Percentiles rank a stretch among this genome's conserved stretches.
Conservation (phyloP, 2,113 vertebrate genomes). For the Lagopus muta region DNA sequence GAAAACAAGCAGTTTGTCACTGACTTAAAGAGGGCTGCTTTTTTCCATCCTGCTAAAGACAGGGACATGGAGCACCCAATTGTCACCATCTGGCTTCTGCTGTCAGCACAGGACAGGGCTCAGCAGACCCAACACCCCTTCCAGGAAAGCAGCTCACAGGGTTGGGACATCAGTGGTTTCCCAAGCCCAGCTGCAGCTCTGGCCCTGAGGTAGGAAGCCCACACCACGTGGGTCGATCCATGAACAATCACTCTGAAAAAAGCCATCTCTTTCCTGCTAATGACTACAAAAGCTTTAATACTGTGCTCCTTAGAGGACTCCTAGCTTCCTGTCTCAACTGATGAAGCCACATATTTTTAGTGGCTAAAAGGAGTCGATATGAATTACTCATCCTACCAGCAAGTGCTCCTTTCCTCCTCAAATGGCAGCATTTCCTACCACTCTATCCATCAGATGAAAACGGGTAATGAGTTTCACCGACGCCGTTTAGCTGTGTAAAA, state of each 20-base stretch:
- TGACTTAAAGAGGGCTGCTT: background rate
- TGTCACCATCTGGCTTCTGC: background rate
- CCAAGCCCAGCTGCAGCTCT: background rate
- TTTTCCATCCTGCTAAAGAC: background rate
- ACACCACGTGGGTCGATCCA: accelerated
- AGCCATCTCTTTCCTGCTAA: background rate
- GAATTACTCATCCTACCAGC: background rate
- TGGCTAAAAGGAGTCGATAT: background rate
- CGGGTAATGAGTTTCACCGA: background rate
- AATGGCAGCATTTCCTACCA: accelerated
- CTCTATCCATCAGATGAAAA: background rate
- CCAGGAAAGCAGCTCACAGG: background rate
- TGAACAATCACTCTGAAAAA: accelerated
- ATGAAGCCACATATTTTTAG: background rate
- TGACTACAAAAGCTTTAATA: background rate
- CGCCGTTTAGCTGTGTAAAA: background rate
- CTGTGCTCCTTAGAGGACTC: background rate
- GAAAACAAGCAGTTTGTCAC: accelerated
- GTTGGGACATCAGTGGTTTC: accelerated
- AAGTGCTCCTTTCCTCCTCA: background rate
- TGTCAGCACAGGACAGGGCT: background rate
- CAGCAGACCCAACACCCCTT: background rate
- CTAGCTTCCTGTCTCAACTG: background rate
- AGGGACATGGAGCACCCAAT: accelerated
- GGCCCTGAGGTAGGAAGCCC: accelerated